These are phyloP conservation scores for Lagria hirta DNA, from an alignment of 2,888 invertebrate species.

Conservation along the genomic window DNA sequence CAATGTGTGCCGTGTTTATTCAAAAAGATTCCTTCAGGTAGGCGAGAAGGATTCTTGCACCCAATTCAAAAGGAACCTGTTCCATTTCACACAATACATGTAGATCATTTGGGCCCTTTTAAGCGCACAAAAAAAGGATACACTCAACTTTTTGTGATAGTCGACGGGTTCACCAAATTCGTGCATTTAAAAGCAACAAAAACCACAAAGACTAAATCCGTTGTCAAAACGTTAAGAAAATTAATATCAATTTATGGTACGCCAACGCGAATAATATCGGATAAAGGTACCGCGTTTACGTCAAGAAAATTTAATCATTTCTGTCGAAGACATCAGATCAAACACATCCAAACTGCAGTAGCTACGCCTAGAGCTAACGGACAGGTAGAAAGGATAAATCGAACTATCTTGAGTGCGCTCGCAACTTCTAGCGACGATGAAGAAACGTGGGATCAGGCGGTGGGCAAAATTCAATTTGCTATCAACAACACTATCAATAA, in stretches of 20 bases:
- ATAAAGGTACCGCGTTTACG: too few species aligned
- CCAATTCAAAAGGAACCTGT: conserved; percentile 1
- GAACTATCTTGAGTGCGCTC: too few species aligned
- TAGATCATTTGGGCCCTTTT: conserved; percentile 4
- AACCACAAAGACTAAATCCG: background rate
- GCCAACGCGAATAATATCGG: too few species aligned
- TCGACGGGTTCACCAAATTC: conserved; percentile 1
- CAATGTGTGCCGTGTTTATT: background rate
- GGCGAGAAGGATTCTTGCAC: background rate
- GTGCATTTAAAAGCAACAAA: background rate
- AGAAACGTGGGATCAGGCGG: too few species aligned
- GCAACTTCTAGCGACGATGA: too few species aligned
- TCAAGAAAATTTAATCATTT: too few species aligned
- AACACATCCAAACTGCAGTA: too few species aligned
- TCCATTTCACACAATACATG: background rate
- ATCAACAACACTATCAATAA: conserved; percentile 1
- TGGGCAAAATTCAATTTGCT: conserved; percentile 1
- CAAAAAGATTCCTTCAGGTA: background rate
- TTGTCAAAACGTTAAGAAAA: background rate
- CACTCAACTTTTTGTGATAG: background rate
- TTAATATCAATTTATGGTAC: background rate
- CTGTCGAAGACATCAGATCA: too few species aligned
- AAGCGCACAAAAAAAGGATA: background rate
- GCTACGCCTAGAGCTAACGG: too few species aligned
- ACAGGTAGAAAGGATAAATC: too few species aligned